These are phyloP conservation scores for Metopolophium dirhodum DNA, from an alignment of 1,140 invertebrate species.

Conservation along the genomic window DNA sequence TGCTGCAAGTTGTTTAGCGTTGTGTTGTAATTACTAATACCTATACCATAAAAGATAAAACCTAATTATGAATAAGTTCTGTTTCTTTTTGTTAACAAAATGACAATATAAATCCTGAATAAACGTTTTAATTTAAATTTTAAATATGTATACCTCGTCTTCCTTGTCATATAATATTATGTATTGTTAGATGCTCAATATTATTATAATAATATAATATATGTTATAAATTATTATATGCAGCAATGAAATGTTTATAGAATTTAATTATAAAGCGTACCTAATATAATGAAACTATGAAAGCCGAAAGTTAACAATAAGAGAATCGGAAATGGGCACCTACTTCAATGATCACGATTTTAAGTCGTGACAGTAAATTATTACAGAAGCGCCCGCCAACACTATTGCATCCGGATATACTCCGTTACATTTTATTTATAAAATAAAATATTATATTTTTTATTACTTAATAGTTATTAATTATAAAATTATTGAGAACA, in stretches of 20 bases:
- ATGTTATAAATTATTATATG: not conserved
- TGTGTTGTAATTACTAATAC: too few species aligned
- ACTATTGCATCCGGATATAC: not conserved
- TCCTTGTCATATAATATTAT: too few species aligned
- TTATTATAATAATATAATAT: not conserved
- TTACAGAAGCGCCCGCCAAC: constrained; percentile 5
- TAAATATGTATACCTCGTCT: not conserved
- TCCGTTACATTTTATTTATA: not conserved
- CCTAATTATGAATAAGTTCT: not conserved
- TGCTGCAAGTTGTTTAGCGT: too few species aligned
- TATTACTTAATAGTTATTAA: not conserved
- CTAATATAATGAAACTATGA: not conserved
- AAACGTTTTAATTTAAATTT: not conserved
- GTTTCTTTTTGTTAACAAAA: not conserved
- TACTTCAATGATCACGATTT: constrained; percentile 33
- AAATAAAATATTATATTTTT: constrained; percentile 9
- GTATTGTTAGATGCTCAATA: not conserved
- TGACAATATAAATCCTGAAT: not conserved
- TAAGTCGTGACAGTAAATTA: constrained; percentile 34
- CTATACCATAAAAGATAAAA: not conserved
- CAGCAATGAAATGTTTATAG: not conserved
- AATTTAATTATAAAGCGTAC: not conserved
- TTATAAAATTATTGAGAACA: not conserved
- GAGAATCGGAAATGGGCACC: not conserved
- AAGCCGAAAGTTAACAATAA: constrained; percentile 22